Evolutionary conservation across 2,888 invertebrate species (phyloP).

Genomic region (Caenorhabditis panamensis): DNA sequence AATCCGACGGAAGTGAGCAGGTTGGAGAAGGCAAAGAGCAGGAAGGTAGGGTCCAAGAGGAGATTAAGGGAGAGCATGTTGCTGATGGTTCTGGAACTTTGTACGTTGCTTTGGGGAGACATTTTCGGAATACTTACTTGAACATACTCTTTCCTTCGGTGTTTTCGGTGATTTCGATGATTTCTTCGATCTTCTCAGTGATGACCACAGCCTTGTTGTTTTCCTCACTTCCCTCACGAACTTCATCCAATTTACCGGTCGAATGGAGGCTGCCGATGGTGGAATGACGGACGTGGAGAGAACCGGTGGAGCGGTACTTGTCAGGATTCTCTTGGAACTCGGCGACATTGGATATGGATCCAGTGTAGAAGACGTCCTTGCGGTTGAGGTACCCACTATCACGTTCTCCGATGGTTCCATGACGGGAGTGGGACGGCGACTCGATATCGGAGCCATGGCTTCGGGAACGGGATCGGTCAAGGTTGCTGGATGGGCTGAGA

Average conservation of each 20-base stretch:
- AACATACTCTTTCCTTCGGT: conserved; percentile 68
- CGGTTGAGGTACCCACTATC: conserved; percentile 82
- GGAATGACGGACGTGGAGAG: conserved; percentile 62
- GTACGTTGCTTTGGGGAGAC: background rate
- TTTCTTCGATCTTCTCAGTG: conserved; percentile 54
- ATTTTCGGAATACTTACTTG: conserved; percentile 42
- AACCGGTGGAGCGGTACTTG: conserved; percentile 70
- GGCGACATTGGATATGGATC: conserved; percentile 89
- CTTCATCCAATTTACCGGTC: conserved; percentile 61
- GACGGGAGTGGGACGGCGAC: conserved; percentile 59
- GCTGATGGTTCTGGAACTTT: conserved; percentile 72
- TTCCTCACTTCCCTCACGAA: conserved; percentile 67
- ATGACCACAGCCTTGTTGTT: conserved; percentile 55
- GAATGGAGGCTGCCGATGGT: conserved; percentile 61
- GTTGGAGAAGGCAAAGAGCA: conserved; percentile 93
- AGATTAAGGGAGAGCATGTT: conserved; percentile 91
- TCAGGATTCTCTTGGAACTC: conserved; percentile 86
- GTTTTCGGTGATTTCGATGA: conserved; percentile 62
- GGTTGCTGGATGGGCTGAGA: conserved; percentile 50
- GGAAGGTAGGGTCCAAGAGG: conserved; percentile 90
- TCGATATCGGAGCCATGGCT: conserved; percentile 57
- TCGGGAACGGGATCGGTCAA: conserved; percentile 50
- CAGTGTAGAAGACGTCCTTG: conserved; percentile 92
- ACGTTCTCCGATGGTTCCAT: conserved; percentile 66
- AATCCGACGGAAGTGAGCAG: conserved; percentile 95